Percentiles rank a stretch among this genome's conserved stretches.
These are phyloP conservation scores for Microcebus jonahi DNA, from an alignment of 2,113 vertebrate genomes.

Conservation along the genomic window DNA sequence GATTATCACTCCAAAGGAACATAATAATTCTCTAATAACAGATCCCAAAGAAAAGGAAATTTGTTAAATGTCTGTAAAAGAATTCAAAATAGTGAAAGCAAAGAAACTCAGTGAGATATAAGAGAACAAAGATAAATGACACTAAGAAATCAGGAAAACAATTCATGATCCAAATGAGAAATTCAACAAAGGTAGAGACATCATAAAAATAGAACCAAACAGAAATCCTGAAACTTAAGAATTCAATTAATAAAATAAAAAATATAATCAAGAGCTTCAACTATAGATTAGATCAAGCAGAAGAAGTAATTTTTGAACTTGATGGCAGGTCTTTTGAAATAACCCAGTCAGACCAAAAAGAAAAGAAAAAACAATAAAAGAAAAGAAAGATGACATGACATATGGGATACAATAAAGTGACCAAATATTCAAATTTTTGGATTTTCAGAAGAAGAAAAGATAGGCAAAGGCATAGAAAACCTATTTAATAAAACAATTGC, in stretches of 20 bases:
- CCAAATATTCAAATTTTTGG: background rate
- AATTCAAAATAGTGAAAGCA: background rate
- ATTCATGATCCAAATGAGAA: background rate
- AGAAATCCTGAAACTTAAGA: background rate
- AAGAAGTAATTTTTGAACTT: background rate
- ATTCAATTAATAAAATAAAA: background rate
- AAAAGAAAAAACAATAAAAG: too few relatives aligned
- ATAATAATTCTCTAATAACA: background rate
- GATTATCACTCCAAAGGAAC: background rate
- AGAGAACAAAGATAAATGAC: background rate
- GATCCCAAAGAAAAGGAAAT: background rate
- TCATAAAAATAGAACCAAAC: background rate
- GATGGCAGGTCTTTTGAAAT: background rate
- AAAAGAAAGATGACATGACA: background rate
- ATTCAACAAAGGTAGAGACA: background rate
- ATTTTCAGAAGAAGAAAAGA: too few relatives aligned
- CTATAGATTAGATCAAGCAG: background rate
- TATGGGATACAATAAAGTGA: background rate
- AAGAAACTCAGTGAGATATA: background rate
- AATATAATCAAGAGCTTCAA: background rate
- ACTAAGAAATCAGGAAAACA: background rate
- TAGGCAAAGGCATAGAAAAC: too few relatives aligned
- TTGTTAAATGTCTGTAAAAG: background rate
- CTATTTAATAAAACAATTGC: too few relatives aligned
- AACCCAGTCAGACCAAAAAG: background rate